Percentiles rank a stretch among this genome's conserved stretches.
phyloP scores from a whole-genome alignment of 2,797 vertebrate genomes.

The Melanotaenia nigrans region DNA sequence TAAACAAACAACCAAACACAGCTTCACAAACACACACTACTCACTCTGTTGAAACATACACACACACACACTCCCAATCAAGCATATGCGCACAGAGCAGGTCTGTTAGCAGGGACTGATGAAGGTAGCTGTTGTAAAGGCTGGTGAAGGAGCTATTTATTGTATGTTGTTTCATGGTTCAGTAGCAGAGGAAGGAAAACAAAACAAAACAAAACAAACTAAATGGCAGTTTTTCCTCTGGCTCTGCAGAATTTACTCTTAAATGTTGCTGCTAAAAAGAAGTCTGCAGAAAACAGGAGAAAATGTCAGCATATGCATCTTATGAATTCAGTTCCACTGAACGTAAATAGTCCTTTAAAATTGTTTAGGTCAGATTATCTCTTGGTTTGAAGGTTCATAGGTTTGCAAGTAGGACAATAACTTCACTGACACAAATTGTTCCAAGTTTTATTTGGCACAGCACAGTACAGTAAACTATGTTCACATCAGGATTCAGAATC shows the following conservation, averaged over 20 bases:
- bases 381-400: neutral
- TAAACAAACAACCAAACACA: conserved; percentile 26
- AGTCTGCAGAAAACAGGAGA: conserved; percentile 4
- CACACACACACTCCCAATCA: neutral
- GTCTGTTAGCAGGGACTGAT: conserved; percentile 55
- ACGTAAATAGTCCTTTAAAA: neutral
- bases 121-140: conserved; percentile 69
- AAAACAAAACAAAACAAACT: conserved; percentile 61
- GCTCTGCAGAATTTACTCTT: conserved; percentile 35
- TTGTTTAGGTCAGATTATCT: neutral
- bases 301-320: conserved; percentile 1
- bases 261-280: conserved; percentile 23
- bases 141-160: conserved; percentile 72
- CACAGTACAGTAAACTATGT: conserved; percentile 56
- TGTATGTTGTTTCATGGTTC: conserved; percentile 44
- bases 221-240: conserved; percentile 59
- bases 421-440: conserved; percentile 56
- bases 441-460: conserved; percentile 75
- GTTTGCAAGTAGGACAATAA: conserved; percentile 18
- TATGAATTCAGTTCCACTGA: neutral
- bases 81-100: conserved; percentile 39
- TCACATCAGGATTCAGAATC: conserved; percentile 65
- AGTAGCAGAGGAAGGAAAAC: conserved; percentile 58
- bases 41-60: conserved; percentile 19
- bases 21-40: conserved; percentile 11